phyloP scores from a whole-genome alignment of 1,140 invertebrate genomes.

The Bombus affinis region DNA sequence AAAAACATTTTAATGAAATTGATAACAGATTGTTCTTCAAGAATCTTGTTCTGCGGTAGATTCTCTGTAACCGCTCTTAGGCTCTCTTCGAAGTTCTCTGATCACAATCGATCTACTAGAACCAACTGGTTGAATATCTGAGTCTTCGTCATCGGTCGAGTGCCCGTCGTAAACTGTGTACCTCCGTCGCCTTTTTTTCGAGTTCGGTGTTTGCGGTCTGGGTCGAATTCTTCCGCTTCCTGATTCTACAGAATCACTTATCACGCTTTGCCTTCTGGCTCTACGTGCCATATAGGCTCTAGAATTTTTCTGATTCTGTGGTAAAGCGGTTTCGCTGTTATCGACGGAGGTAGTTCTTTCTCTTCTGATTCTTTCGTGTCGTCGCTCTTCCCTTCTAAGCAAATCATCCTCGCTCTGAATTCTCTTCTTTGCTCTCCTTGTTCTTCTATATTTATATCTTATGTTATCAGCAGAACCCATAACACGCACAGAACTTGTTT shows the following conservation, averaged over 20 bases:
- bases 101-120: constrained; percentile 62
- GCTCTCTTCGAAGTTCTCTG: constrained; percentile 69
- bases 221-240: constrained; percentile 58
- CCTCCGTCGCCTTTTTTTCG: constrained; percentile 66
- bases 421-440: constrained; percentile 69
- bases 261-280: constrained; percentile 21
- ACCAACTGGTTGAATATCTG: constrained; percentile 63
- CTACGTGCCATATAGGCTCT: neutral
- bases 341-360: constrained; percentile 48
- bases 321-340: constrained; percentile 13
- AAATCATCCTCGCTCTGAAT: constrained; percentile 77
- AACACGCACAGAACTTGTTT: constrained; percentile 53
- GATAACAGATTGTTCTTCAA: constrained; percentile 14
- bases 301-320: constrained; percentile 21
- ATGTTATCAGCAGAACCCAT: constrained; percentile 76
- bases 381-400: constrained; percentile 70
- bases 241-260: constrained; percentile 52
- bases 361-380: constrained; percentile 60
- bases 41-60: constrained; percentile 46
- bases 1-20: neutral
- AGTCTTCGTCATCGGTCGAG: constrained; percentile 80
- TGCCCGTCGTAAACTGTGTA: constrained; percentile 52
- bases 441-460: constrained; percentile 70
- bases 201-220: constrained; percentile 70
- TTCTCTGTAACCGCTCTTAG: constrained; percentile 66